Conservation (phyloP, 64 coral and sea anemone species). For the Cladopsammia gracilis region DNA sequence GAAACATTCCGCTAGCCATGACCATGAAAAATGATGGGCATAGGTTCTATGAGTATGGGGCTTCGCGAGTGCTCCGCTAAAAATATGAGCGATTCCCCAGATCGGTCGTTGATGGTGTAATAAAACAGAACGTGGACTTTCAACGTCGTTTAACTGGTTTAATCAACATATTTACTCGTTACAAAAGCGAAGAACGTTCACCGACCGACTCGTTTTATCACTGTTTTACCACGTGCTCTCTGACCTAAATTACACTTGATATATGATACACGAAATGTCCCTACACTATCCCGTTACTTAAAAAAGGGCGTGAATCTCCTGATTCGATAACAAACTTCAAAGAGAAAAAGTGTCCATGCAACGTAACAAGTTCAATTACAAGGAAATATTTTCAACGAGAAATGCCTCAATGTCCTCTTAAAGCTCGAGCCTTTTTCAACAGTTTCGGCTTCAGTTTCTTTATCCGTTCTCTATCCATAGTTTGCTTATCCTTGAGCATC, state of each 20-base stretch:
- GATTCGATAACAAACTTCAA: background rate
- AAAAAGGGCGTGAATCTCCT: background rate
- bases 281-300: background rate
- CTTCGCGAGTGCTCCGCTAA: too few species aligned
- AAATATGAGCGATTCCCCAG: too few species aligned
- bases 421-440: background rate
- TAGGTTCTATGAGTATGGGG: too few species aligned
- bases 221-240: background rate
- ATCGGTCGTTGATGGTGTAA: too few species aligned
- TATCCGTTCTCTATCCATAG: background rate
- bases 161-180: too few species aligned
- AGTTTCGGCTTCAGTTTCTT: slow-evolving; percentile 19
- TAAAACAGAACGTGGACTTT: too few species aligned
- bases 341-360: background rate
- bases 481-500: background rate
- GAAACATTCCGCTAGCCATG: too few species aligned
- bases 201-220: too few species aligned
- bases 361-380: background rate
- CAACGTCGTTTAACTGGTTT: too few species aligned
- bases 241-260: background rate
- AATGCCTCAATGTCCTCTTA: background rate
- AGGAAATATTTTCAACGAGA: background rate
- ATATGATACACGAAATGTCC: background rate
- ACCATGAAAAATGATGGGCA: too few species aligned
- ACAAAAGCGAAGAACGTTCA: too few species aligned